These are phyloP conservation scores for Phenganax subtilis DNA, from an alignment of 92 coral and sea anemone genomes.

Conservation along the genomic window DNA sequence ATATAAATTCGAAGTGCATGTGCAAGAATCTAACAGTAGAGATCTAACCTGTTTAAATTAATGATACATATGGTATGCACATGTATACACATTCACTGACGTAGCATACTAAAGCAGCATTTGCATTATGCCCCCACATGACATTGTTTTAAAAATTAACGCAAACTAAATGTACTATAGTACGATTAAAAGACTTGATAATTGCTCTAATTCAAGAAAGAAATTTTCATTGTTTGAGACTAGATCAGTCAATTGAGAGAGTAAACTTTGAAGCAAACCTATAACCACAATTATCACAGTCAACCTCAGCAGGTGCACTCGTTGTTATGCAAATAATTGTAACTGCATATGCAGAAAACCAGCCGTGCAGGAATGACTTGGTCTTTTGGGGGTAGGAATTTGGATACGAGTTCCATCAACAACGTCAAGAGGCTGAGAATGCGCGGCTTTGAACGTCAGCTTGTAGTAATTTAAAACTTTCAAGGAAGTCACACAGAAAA, in stretches of 20 bases:
- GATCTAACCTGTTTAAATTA: too few species aligned
- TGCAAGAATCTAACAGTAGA: too few species aligned
- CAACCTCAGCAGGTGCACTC: slow-evolving; percentile 29
- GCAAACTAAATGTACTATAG: too few species aligned
- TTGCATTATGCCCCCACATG: too few species aligned
- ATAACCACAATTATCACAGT: neutral
- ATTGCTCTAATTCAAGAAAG: too few species aligned
- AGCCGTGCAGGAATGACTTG: slow-evolving; percentile 1
- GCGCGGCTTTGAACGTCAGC: neutral
- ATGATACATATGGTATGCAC: too few species aligned
- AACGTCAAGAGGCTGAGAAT: slow-evolving; percentile 12
- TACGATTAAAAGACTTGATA: too few species aligned
- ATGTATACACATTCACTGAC: too few species aligned
- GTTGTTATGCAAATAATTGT: slow-evolving; percentile 27
- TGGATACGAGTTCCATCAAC: slow-evolving; percentile 7
- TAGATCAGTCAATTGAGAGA: neutral
- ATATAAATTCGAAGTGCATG: too few species aligned
- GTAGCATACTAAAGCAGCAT: too few species aligned
- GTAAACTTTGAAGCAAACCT: neutral
- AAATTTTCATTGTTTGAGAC: neutral
- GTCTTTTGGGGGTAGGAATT: slow-evolving; percentile 13
- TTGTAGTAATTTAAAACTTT: slow-evolving; percentile 1
- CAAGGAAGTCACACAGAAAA: neutral
- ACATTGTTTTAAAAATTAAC: too few species aligned
- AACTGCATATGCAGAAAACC: slow-evolving; percentile 16